Percentiles rank a stretch among this genome's conserved stretches.
Evolutionary conservation across 2,113 vertebrate species (phyloP).

Genomic region (Eulemur rufifrons): DNA sequence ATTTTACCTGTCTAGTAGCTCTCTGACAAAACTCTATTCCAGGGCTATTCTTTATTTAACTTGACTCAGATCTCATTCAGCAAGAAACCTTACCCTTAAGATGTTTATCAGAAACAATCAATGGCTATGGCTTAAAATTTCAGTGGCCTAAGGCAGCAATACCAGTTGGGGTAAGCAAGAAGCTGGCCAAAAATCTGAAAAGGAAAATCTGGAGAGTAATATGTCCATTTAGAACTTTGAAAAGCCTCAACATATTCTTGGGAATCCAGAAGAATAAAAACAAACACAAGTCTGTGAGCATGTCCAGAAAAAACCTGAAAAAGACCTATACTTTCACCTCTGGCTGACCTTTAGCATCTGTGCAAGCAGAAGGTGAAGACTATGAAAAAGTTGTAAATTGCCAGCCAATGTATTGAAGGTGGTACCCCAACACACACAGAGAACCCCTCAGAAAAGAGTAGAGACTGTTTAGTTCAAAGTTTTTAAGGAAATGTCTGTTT

Average conservation of each 20-base stretch:
- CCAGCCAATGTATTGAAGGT: not conserved
- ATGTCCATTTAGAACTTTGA: not conserved
- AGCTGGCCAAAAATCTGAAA: not conserved
- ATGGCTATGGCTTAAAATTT: not conserved
- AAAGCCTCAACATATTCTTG: not conserved
- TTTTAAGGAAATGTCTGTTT: not conserved
- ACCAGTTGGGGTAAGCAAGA: not conserved
- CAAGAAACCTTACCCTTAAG: not conserved
- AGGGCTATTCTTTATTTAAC: not conserved
- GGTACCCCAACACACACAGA: not conserved
- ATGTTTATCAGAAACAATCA: not conserved
- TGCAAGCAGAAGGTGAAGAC: not conserved
- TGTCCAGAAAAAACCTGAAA: not conserved
- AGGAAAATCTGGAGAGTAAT: not conserved
- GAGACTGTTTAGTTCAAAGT: not conserved
- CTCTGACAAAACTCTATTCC: not conserved
- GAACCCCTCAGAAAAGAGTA: not conserved
- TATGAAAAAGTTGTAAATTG: not conserved
- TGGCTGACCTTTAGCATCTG: not conserved
- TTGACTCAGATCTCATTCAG: not conserved
- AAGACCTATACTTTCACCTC: not conserved
- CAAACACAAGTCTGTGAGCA: not conserved
- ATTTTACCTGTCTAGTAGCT: not conserved
- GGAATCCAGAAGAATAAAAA: not conserved
- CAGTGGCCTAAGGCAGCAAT: not conserved